Percentiles rank a stretch among this genome's conserved stretches.
Evolutionary conservation across 2,113 vertebrate species (phyloP).

Genomic region (Psittacara wagleri): DNA sequence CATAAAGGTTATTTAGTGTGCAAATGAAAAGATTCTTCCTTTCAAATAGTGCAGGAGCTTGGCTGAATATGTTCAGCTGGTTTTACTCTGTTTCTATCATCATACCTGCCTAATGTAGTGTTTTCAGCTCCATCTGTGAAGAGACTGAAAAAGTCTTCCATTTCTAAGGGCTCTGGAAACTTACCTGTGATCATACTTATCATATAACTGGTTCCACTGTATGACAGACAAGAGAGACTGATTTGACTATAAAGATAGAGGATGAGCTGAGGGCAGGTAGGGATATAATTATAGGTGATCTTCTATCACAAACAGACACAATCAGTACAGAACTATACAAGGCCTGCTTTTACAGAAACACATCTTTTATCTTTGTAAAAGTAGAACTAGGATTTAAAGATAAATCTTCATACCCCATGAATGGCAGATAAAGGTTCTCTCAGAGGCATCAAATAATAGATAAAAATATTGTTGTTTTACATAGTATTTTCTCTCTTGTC

Average conservation of each 20-base stretch:
- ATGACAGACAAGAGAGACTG: background rate
- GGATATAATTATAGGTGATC: background rate
- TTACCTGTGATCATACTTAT: background rate
- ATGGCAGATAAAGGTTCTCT: slow-evolving; percentile 45
- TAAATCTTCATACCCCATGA: background rate
- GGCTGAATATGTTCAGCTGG: background rate
- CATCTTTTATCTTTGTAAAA: slow-evolving; percentile 37
- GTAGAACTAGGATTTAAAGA: slow-evolving; percentile 40
- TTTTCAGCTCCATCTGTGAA: background rate
- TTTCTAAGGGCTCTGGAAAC: background rate
- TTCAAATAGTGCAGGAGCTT: background rate
- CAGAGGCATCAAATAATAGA: slow-evolving; percentile 28
- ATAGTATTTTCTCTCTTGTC: slow-evolving; percentile 12
- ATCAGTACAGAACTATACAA: slow-evolving; percentile 16
- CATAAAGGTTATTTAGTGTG: background rate
- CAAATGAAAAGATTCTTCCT: background rate
- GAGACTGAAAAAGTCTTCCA: background rate
- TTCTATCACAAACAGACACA: background rate
- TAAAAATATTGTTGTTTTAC: slow-evolving; percentile 22
- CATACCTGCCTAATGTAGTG: background rate
- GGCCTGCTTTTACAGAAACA: background rate
- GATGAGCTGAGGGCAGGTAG: background rate
- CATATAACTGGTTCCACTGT: background rate
- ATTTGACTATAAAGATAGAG: background rate
- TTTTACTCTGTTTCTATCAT: background rate